Conservation (phyloP, 2,888 invertebrate genomes). For the Lagria hirta region DNA sequence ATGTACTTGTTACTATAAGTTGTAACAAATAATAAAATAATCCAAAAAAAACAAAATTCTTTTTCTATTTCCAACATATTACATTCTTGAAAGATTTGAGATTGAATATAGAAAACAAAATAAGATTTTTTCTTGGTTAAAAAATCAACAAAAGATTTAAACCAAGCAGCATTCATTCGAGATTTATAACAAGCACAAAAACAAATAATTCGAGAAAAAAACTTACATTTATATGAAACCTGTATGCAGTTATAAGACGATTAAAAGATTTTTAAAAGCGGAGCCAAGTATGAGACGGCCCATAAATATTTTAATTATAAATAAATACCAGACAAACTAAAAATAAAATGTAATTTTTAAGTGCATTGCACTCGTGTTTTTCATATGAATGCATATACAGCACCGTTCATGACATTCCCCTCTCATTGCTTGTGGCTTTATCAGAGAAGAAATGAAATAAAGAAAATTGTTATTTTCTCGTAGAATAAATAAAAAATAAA, state of each 20-base stretch:
- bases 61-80: too few species aligned
- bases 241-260: slow-evolving; percentile 25
- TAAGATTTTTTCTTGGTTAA: too few species aligned
- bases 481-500: slow-evolving; percentile 46
- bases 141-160: too few species aligned
- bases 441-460: slow-evolving; percentile 35
- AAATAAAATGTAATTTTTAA: slow-evolving; percentile 50
- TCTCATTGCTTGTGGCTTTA: slow-evolving; percentile 27
- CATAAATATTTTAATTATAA: slow-evolving; percentile 52
- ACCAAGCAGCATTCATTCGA: too few species aligned
- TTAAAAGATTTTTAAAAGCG: slow-evolving; percentile 37
- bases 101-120: too few species aligned
- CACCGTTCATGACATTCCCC: slow-evolving; percentile 12
- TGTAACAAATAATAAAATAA: too few species aligned
- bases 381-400: slow-evolving; percentile 22
- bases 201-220: too few species aligned
- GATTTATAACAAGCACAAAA: too few species aligned
- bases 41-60: too few species aligned
- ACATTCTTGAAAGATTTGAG: too few species aligned
- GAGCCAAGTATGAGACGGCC: slow-evolving; percentile 42
- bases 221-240: slow-evolving; percentile 11
- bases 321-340: slow-evolving; percentile 51
- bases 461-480: slow-evolving; percentile 47
- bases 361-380: slow-evolving; percentile 45
- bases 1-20: too few species aligned